Conservation (phyloP, 2,888 invertebrate species). For the Coleophora flavipennella region DNA sequence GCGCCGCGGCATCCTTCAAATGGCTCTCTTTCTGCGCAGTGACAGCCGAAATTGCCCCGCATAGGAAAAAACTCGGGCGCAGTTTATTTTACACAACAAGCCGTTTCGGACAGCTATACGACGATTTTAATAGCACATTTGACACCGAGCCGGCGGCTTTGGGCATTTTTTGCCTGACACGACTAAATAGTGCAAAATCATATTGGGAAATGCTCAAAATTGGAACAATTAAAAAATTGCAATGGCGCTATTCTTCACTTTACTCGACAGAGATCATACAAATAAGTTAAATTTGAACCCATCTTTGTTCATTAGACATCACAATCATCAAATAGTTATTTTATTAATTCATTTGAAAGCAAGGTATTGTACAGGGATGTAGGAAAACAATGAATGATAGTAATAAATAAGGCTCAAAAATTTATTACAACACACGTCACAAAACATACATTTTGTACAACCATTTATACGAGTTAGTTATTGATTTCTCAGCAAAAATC, state of each 20-base stretch:
- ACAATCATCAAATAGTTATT: too few relatives aligned
- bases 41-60: constrained; percentile 66
- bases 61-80: constrained; percentile 46
- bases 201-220: neutral
- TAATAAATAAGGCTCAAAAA: constrained; percentile 18
- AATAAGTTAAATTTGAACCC: too few relatives aligned
- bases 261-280: too few relatives aligned
- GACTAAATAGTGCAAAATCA: too few relatives aligned
- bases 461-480: constrained; percentile 24
- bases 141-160: constrained; percentile 25
- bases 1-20: constrained; percentile 55
- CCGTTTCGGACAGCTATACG: constrained; percentile 33
- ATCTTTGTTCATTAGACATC: too few relatives aligned
- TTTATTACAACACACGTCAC: constrained; percentile 63
- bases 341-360: too few relatives aligned
- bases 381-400: too few relatives aligned
- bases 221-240: constrained; percentile 15
- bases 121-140: constrained; percentile 42
- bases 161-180: neutral
- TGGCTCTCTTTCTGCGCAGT: constrained; percentile 38
- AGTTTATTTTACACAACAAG: constrained; percentile 67
- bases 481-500: constrained; percentile 10
- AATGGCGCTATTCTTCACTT: constrained; percentile 26
- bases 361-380: too few relatives aligned
- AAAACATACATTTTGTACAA: constrained; percentile 62